Evolutionary conservation across 1,140 invertebrate genomes (phyloP).

Genomic region (Scaptomyza graminum): DNA sequence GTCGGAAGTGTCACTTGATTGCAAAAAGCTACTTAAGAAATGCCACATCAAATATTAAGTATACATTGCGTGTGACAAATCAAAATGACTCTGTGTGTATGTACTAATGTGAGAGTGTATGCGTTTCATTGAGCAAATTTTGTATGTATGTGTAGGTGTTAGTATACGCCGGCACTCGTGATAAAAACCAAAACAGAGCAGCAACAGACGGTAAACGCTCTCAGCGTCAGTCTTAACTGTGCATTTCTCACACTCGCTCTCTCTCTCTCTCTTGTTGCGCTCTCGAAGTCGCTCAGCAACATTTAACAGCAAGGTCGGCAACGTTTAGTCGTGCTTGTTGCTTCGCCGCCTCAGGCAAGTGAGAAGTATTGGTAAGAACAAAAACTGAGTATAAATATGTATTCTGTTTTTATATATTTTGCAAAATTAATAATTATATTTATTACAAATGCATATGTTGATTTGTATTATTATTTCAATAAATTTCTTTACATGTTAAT

Average conservation of each 20-base stretch:
- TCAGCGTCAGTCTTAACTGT: slow-evolving; percentile 19
- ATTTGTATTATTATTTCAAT: neutral
- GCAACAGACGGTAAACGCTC: slow-evolving; percentile 33
- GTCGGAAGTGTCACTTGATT: slow-evolving; percentile 50
- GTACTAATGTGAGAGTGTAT: neutral
- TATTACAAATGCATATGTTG: neutral
- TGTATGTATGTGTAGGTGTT: slow-evolving; percentile 7
- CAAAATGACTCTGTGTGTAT: slow-evolving; percentile 13
- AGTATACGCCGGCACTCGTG: slow-evolving; percentile 44
- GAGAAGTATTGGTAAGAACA: no score
- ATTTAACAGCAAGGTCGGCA: slow-evolving; percentile 70
- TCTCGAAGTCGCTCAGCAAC: slow-evolving; percentile 29
- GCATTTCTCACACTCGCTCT: slow-evolving; percentile 5
- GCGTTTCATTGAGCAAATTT: slow-evolving; percentile 33
- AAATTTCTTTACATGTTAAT: neutral
- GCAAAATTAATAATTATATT: no score
- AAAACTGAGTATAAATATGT: no score
- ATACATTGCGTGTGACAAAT: slow-evolving; percentile 39
- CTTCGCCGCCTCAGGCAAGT: slow-evolving; percentile 16
- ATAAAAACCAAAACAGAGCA: slow-evolving; percentile 62
- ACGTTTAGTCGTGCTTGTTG: slow-evolving; percentile 59
- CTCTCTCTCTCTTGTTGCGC: slow-evolving; percentile 1
- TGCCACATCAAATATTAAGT: slow-evolving; percentile 45
- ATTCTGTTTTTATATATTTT: no score
- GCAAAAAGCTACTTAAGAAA: slow-evolving; percentile 35